phyloP scores from a whole-genome alignment of 2,797 vertebrate genomes.

The Sebastiscus albofasciatus region DNA sequence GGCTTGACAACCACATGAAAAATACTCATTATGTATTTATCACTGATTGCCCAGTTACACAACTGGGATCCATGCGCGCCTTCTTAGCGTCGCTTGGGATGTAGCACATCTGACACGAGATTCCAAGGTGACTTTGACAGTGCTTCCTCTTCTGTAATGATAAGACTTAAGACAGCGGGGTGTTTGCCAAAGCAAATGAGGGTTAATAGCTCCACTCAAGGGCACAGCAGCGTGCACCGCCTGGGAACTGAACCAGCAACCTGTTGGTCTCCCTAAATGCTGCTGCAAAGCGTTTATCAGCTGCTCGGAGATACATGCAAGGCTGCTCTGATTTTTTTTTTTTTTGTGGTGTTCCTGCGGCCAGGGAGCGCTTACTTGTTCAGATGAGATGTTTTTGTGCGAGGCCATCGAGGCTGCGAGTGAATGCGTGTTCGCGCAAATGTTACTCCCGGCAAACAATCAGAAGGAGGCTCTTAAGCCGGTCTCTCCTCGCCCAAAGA shows the following conservation, averaged over 20 bases:
- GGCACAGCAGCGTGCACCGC: conserved; percentile 25
- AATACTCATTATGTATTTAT: conserved; percentile 21
- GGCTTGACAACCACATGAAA: conserved; percentile 5
- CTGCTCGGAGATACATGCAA: conserved; percentile 32
- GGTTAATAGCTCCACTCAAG: conserved; percentile 58
- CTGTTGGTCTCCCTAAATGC: conserved; percentile 38
- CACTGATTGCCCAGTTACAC: conserved; percentile 6
- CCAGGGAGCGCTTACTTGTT: conserved; percentile 53
- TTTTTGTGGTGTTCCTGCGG: conserved; percentile 27
- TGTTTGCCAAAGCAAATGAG: conserved; percentile 56
- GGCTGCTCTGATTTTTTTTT: conserved; percentile 7
- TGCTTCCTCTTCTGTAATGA: conserved; percentile 13
- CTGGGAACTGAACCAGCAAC: conserved; percentile 63
- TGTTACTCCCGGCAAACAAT: conserved; percentile 69
- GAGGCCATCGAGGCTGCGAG: conserved; percentile 49
- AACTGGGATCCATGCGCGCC: conserved; percentile 12
- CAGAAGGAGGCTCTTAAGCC: conserved; percentile 59
- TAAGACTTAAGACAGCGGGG: conserved; percentile 34
- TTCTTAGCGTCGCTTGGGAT: conserved; percentile 21
- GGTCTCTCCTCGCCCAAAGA: conserved; percentile 52
- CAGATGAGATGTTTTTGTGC: conserved; percentile 64
- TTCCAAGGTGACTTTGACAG: conserved; percentile 50
- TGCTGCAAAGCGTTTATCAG: conserved; percentile 47
- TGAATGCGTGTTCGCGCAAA: conserved; percentile 55
- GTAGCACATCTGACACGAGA: conserved; percentile 6